These are phyloP conservation scores for Mylabris phalerata DNA, from an alignment of 1,140 invertebrate species.

Conservation along the genomic window DNA sequence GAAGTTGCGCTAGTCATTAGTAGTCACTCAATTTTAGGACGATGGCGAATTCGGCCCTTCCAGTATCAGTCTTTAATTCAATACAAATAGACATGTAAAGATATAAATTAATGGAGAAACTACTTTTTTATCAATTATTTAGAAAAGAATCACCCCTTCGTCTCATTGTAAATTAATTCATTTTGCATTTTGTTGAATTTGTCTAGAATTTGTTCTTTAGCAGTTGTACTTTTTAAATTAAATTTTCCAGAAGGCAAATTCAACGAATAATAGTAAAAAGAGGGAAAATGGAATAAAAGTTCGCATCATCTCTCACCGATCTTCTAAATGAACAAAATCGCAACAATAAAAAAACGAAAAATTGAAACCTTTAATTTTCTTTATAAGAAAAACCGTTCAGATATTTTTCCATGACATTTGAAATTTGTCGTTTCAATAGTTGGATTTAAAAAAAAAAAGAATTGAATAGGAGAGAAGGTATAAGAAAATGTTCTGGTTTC, in stretches of 20 bases:
- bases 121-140: too few relatives aligned
- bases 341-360: conserved; percentile 9
- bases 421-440: not conserved
- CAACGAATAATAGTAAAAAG: conserved; percentile 6
- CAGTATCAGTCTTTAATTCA: not conserved
- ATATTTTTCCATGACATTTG: conserved; percentile 7
- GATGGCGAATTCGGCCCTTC: not conserved
- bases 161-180: too few relatives aligned
- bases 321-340: conserved; percentile 15
- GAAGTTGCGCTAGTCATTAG: conserved; percentile 9
- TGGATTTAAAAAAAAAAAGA: not conserved
- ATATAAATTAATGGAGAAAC: not conserved
- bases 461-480: not conserved
- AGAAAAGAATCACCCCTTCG: not conserved
- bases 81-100: not conserved
- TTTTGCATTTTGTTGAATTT: not conserved
- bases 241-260: conserved; percentile 16
- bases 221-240: conserved; percentile 9
- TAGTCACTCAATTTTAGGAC: conserved; percentile 2
- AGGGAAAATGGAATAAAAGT: not conserved
- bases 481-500: not conserved
- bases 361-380: conserved; percentile 12
- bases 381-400: conserved; percentile 15
- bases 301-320: too few relatives aligned
- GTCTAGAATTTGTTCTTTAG: not conserved